Conservation (phyloP, 2,797 vertebrate species). For the Hipposideros larvatus region DNA sequence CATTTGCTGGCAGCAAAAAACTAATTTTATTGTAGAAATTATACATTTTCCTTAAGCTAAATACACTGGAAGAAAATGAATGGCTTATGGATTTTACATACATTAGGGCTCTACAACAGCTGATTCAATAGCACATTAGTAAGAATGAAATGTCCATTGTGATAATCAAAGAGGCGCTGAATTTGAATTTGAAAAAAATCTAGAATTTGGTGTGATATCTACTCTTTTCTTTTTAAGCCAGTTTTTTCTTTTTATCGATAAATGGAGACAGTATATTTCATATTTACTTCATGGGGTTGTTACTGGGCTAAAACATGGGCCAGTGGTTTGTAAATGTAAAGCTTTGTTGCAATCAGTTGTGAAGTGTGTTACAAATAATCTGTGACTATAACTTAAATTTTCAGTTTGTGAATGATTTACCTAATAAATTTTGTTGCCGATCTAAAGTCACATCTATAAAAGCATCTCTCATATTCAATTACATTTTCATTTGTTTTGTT, state of each 20-base stretch:
- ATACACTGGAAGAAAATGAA: slow-evolving; percentile 39
- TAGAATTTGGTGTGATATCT: neutral
- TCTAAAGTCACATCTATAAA: slow-evolving; percentile 29
- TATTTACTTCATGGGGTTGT: neutral
- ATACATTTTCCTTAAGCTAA: slow-evolving; percentile 17
- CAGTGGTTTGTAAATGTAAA: slow-evolving; percentile 22
- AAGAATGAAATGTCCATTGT: neutral
- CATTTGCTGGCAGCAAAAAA: slow-evolving; percentile 48
- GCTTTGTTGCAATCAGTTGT: slow-evolving; percentile 14
- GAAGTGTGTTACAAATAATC: slow-evolving; percentile 17
- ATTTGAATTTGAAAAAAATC: slow-evolving; percentile 43
- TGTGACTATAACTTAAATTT: slow-evolving; percentile 38
- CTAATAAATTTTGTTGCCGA: neutral
- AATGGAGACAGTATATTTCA: neutral
- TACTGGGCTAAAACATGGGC: slow-evolving; percentile 6
- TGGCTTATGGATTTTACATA: neutral
- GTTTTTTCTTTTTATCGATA: neutral
- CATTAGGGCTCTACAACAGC: neutral
- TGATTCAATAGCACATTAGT: neutral
- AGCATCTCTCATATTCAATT: neutral
- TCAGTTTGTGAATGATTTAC: slow-evolving; percentile 16
- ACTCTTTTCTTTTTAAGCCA: neutral
- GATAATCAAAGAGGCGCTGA: slow-evolving; percentile 19
- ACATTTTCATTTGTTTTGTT: slow-evolving; percentile 38
- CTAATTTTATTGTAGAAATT: slow-evolving; percentile 52